These are phyloP conservation scores for Sprattus sprattus DNA, from an alignment of 2,113 vertebrate genomes.

Conservation along the genomic window DNA sequence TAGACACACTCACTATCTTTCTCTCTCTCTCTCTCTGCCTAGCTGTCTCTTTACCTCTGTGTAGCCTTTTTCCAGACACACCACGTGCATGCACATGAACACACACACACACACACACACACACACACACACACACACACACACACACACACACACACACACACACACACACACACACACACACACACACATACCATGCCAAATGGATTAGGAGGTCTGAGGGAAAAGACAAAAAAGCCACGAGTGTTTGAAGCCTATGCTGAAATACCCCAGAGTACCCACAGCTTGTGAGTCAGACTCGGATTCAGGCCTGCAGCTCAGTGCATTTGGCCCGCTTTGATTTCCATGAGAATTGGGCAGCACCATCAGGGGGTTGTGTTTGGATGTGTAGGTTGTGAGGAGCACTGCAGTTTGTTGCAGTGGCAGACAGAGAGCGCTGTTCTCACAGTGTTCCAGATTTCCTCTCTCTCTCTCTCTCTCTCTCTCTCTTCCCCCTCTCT, in stretches of 20 bases:
- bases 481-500: not conserved
- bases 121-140: not conserved
- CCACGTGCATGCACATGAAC: not conserved
- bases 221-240: slow-evolving; percentile 39
- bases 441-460: not conserved
- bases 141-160: slow-evolving; percentile 17
- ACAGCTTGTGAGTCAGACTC: not conserved
- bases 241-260: slow-evolving; percentile 33
- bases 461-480: slow-evolving; percentile 14
- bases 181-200: slow-evolving; percentile 19
- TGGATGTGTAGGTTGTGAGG: not conserved
- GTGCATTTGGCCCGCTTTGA: not conserved
- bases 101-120: not conserved
- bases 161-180: not conserved
- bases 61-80: not conserved
- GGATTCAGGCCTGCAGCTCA: not conserved
- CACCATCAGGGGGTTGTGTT: not conserved
- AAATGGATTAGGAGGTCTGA: slow-evolving; percentile 48
- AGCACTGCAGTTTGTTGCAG: not conserved
- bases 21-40: too few species aligned
- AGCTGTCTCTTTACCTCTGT: not conserved
- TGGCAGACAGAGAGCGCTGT: not conserved
- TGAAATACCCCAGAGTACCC: slow-evolving; percentile 33
- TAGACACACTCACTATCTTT: not conserved
- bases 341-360: not conserved